Conservation (phyloP, 2,797 vertebrate species). For the Lagorchestes hirsutus region DNA sequence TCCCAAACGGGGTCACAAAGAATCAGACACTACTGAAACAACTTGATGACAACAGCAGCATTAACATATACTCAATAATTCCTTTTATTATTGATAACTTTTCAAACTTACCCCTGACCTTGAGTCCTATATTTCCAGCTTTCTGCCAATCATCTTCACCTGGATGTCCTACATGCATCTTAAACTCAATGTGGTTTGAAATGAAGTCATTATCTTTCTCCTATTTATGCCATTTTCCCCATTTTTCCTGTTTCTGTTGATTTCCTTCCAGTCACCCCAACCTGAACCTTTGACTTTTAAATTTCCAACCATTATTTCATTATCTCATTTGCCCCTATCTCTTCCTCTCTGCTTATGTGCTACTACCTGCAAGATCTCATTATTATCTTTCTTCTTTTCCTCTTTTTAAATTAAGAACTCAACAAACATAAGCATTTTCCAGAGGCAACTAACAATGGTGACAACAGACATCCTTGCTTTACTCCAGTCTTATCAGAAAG, state of each 20-base stretch:
- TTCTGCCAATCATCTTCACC: not conserved
- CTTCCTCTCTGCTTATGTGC: no score
- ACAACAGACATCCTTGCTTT: not conserved
- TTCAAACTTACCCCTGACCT: not conserved
- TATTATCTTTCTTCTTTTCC: not conserved
- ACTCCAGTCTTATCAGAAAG: not conserved
- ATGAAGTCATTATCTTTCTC: not conserved
- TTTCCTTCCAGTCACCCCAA: not conserved
- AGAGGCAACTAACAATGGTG: not conserved
- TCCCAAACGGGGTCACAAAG: no score
- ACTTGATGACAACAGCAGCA: no score
- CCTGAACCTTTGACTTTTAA: no score
- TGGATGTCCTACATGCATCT: not conserved
- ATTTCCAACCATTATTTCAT: no score
- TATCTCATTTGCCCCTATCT: no score
- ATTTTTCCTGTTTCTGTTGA: not conserved
- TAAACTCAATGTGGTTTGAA: not conserved
- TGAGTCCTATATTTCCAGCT: not conserved
- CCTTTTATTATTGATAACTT: no score
- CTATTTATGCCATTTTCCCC: not conserved
- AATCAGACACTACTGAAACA: no score
- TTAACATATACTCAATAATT: no score
- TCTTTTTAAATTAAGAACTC: not conserved
- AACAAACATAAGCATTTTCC: not conserved
- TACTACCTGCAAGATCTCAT: not conserved